phyloP scores from a whole-genome alignment of 2,888 invertebrate genomes.

The Zygaena filipendulae region DNA sequence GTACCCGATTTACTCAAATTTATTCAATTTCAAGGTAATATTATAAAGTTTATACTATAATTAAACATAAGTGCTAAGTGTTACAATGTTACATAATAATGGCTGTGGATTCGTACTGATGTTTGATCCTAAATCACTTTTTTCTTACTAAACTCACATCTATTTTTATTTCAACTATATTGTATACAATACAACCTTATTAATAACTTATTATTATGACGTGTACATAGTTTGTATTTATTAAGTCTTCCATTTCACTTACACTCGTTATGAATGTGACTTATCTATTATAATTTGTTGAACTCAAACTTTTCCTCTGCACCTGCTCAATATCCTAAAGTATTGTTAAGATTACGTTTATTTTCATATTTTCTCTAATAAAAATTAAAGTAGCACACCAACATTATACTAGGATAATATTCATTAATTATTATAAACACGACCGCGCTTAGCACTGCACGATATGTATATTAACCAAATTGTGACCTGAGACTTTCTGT shows the following conservation, averaged over 20 bases:
- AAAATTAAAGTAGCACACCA: too few relatives aligned
- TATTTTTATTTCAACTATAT: too few relatives aligned
- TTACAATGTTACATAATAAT: constrained; percentile 39
- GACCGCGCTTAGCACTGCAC: too few relatives aligned
- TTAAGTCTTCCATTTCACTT: constrained; percentile 63
- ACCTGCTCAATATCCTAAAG: constrained; percentile 57
- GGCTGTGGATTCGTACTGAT: constrained; percentile 66
- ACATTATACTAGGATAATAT: too few relatives aligned
- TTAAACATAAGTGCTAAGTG: constrained; percentile 50
- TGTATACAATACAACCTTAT: constrained; percentile 15
- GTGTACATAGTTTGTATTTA: constrained; percentile 17
- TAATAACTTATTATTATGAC: background rate
- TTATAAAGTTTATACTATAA: constrained; percentile 27
- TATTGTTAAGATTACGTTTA: too few relatives aligned
- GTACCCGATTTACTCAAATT: too few relatives aligned
- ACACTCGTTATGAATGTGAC: constrained; percentile 28
- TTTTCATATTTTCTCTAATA: too few relatives aligned
- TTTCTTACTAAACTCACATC: too few relatives aligned
- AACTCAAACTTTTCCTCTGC: constrained; percentile 36
- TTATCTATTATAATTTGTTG: constrained; percentile 32
- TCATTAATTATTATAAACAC: too few relatives aligned
- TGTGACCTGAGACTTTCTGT: too few relatives aligned
- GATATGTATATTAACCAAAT: too few relatives aligned
- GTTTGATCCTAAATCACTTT: constrained; percentile 47
- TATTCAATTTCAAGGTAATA: constrained; percentile 18